Base-by-base conservation (phyloP, 2,113 vertebrate species). In the Tachysurus fulvidraco region DNA sequence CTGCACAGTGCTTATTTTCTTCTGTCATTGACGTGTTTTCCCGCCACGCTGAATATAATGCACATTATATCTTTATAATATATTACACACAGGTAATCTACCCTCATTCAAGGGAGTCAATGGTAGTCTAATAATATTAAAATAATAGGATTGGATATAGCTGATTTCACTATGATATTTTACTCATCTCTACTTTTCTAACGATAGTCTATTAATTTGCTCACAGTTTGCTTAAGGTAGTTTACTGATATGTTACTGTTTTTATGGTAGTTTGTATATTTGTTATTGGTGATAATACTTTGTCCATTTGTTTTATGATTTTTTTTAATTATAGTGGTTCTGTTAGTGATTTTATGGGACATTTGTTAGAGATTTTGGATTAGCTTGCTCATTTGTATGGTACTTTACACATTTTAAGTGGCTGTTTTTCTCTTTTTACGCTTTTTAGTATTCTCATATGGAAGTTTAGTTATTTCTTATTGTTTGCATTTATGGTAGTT, bases 1-100 rank as follows among this genome's bases (percentile, higher is more conserved):
- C n/a, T 54, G 14, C 23, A n/a, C 44, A 76, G 23, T 30, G 16
- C 12, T 28, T 50, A 50, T 50, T 17, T 13, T 3, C 28, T 36
- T 28, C 82, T 41, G 50, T 83, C 82, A 71, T 6, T 79, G 81
- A 52, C 4, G 25, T 82, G 50, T 30, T 83, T 14, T 57, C 77
- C 55, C 25, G 28, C 44, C 60, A 41, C 28, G 28, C 28, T 44
- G 6, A 12, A 44, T 60, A 44, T 59, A 73, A 10, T 30, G 73
- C 46, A 25, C n/a, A 57, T 23, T 23, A 36, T 4, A 19, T 36
- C 21, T 79, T 55, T 57, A 57, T 17, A 79, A 57, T 21, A 52
- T 23, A 21, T 28, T 57, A 57, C n/a, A 54, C 25, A 77, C 25
- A 7, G 36, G 67, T 30, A 9, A 71, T 30, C 30, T 8, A 41